phyloP scores from a whole-genome alignment of 2,888 invertebrate species.

The Drosophila melanosoma region DNA sequence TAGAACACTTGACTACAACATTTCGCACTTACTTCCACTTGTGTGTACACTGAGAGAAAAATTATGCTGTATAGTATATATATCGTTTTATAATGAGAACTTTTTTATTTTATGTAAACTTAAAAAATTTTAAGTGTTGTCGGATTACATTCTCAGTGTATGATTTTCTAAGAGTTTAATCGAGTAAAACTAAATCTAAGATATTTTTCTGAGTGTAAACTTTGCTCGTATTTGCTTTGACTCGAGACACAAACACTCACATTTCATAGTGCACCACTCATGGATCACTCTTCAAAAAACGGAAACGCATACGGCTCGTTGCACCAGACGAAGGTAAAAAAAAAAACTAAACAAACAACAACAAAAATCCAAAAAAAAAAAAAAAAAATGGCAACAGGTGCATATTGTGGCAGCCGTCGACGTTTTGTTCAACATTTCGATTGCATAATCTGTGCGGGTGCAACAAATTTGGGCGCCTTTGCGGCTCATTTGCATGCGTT shows the following conservation, averaged over 20 bases:
- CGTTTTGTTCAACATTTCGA: conserved; percentile 35
- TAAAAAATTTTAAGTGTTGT: background rate
- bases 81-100: background rate
- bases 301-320: conserved; percentile 80
- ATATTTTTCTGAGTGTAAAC: background rate
- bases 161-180: background rate
- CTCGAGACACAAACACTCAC: conserved; percentile 14
- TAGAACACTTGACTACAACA: conserved; percentile 53
- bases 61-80: too few species aligned
- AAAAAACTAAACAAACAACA: background rate
- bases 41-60: background rate
- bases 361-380: background rate
- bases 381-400: conserved; percentile 49
- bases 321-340: conserved; percentile 46
- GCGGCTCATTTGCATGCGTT: conserved; percentile 69
- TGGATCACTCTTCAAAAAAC: conserved; percentile 46
- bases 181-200: too few species aligned
- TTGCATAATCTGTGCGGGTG: conserved; percentile 57
- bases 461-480: conserved; percentile 52
- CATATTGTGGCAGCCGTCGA: conserved; percentile 48
- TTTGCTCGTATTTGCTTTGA: conserved; percentile 18
- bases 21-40: conserved; percentile 34
- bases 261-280: background rate
- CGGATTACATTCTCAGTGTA: background rate
- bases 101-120: background rate